Evolutionary conservation across 2,797 vertebrate genomes (phyloP), one percentile per base, ranked within the genome.

Genomic region (Ibycter americanus): DNA sequence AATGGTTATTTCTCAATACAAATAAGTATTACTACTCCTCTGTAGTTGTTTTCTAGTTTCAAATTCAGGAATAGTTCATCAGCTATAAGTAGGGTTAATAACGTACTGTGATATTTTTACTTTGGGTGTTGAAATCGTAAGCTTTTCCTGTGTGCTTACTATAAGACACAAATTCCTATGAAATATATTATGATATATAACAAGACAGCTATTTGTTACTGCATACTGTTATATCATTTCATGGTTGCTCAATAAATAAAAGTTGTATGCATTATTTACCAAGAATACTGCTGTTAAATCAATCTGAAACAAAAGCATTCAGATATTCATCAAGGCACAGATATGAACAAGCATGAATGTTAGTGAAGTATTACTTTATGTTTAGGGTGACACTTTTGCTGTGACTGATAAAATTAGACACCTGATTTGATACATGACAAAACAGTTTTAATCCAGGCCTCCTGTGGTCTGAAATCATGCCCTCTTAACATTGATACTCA

Each of bases 141-240:
- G 36, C 12, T 87, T 96, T 93, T 95, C 56, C 73, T 19, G 3
- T 72, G 58, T 91, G 52, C 63, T 90, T 89, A 36, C 52, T 70
- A 34, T 65, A 63, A 90, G 79, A 94, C 77, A 95, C 62, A 79
- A 68, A 82, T 80, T 88, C 67, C 46, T 70, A 78, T 90, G 36
- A 89, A 92, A 93, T 44, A 0, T 77, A 61, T 31, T 92, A 42
- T 73, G 79, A 90, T 83, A 93, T 46, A 80, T 77, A 95, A 80
- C 79, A 83, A 81, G 77, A 79, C 49, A 94, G 42, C 66, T 89
- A 92, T 93, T 89, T 22, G 7, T 82, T 92, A 96, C 63, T 95
- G 55, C 42, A 92, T 91, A 83, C 36, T 77, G 73, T 79, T 74
- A 63, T 65, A 80, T 70, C 10, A 70, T 90, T 96, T 88, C 71